Conservation (phyloP, 2,113 vertebrate species). For the Phoxinus phoxinus region DNA sequence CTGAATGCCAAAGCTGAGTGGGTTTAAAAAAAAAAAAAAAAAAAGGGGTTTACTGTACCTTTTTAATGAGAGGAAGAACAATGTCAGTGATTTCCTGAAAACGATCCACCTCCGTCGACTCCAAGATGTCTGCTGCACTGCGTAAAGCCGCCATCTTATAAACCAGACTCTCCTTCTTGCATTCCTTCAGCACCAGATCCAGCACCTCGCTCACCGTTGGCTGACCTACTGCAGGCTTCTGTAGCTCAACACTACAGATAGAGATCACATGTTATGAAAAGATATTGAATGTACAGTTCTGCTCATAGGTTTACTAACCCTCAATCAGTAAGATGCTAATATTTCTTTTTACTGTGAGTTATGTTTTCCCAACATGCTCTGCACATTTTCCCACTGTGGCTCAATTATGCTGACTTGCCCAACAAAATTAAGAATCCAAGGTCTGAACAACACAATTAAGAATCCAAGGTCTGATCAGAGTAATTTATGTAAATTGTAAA, state of each 20-base stretch:
- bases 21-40: neutral
- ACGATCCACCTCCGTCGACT: conserved; percentile 86
- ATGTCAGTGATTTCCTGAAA: conserved; percentile 88
- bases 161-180: conserved; percentile 86
- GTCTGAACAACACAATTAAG: neutral
- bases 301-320: neutral
- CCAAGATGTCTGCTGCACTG: conserved; percentile 83
- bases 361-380: no score
- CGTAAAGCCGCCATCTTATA: conserved; percentile 91
- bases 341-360: neutral
- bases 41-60: conserved; percentile 74
- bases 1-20: neutral
- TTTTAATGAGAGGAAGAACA: conserved; percentile 91
- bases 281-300: neutral
- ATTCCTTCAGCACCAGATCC: conserved; percentile 90
- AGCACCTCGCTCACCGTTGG: conserved; percentile 82
- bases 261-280: neutral
- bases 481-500: neutral
- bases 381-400: no score
- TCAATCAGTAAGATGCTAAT: neutral
- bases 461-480: neutral
- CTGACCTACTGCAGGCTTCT: conserved; percentile 82
- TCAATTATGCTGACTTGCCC: no score
- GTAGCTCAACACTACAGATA: conserved; percentile 77
- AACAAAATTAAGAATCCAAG: no score